Percentiles rank a stretch among this genome's conserved stretches.
Evolutionary conservation across 1,140 invertebrate species (phyloP).

Genomic region (Papilio aristodemus): DNA sequence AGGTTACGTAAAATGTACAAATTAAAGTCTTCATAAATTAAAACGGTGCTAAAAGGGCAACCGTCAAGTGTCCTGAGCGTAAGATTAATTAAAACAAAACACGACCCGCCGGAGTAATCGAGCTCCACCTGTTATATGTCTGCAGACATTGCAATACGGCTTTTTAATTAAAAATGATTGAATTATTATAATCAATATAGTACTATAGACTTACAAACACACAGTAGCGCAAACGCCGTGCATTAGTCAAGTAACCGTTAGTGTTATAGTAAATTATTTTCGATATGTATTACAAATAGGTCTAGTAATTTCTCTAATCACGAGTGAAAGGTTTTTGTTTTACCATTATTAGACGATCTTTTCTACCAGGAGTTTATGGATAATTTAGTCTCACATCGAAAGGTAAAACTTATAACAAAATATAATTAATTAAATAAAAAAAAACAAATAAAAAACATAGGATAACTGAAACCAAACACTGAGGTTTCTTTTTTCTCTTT

Average conservation of each 20-base stretch:
- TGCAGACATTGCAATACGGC: not conserved
- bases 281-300: too few relatives aligned
- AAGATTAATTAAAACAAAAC: slow-evolving; percentile 26
- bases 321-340: not conserved
- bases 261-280: too few relatives aligned
- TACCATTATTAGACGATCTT: not conserved
- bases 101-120: not conserved
- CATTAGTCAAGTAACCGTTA: too few relatives aligned
- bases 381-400: not conserved
- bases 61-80: not conserved
- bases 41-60: not conserved
- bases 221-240: too few relatives aligned
- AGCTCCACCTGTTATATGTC: not conserved
- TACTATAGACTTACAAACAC: not conserved
- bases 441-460: not conserved
- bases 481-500: too few relatives aligned
- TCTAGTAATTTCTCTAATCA: not conserved
- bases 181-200: not conserved
- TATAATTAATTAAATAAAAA: slow-evolving; percentile 21
- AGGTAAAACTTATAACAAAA: not conserved
- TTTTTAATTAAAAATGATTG: not conserved
- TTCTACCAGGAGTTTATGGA: slow-evolving; percentile 16
- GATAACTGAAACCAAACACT: too few relatives aligned
- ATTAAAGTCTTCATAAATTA: not conserved
- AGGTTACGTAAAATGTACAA: too few relatives aligned